Evolutionary conservation across 37 sponge, comb jelly and placozoan species (phyloP), one percentile per base, ranked within the genome.

Genomic region (Haliclona indistincta): DNA sequence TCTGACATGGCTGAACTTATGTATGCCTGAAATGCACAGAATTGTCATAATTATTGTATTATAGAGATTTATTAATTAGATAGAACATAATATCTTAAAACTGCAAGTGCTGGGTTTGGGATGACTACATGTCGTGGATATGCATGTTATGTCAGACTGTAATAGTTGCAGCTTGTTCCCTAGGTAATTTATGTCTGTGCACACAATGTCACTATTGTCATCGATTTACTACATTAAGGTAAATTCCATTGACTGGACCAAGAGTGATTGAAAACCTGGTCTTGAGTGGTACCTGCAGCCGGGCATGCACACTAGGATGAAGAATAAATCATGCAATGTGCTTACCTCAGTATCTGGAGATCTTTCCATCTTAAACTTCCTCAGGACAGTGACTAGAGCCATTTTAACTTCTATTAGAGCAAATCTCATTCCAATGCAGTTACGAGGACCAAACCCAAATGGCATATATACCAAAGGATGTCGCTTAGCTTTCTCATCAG

Each of bases 1-100:
- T 89, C 91, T 25, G 80, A 84, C 22, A 87, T 87, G 87, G 95
- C 95, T 17, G 75, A 89, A 45, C 74, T 94, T 30, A 94, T 89
- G 90, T 94, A 94, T 71, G 77, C 91, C 10, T 94, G 76, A 86
- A 58, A n/a, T 62, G 10, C 25, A 5, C 49, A 26, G 25, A 8
- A 8, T 6, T 6, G 8, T 56, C 58, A 56, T 4, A 56, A 7
- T 11, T 20, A 11, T 10, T 60, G 33, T 60, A 60, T 60, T 3
- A 60, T 34, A 60, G 10, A 2, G 33, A 60, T 60, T 11, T 11
- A 60, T 34, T 11, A 34, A 11, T 34, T 17, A 34, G 62, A 60
- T 34, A 34, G 53, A 49, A 49, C 30, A 60, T 34, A 60, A 60
- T 56, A 60, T n/a, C n/a, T n/a, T n/a, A n/a, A n/a, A n/a, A n/a